Base-by-base conservation (phyloP, 1,140 invertebrate species). In the Papilio aristodemus region DNA sequence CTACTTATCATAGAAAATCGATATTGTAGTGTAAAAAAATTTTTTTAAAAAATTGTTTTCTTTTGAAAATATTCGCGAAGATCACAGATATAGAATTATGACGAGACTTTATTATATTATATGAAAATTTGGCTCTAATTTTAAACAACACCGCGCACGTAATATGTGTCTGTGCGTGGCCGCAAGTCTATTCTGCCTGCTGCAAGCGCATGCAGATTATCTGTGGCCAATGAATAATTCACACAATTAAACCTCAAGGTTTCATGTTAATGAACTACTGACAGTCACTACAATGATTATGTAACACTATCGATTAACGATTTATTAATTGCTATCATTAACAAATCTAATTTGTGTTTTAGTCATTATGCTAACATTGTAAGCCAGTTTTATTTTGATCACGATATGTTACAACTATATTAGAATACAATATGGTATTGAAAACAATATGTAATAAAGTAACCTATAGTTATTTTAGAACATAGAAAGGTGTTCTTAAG, bases 191-290 rank as follows among this genome's bases (percentile, higher is more conserved):
- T 54, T 54, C 46, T 54, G 46, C 22, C 10, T 39, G 10, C 19
- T 54, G 46, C 10, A 19, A 19, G 19, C 19, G 46, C 46, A 54
- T 22, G 19, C 46, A 25, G 19, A 54, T 54, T 54, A 54, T 54
- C 46, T 54, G 46, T 54, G 46, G 46, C 46, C 46, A 54, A 54
- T 54, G 46, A 54, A 54, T 54, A 25, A 54, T 54, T 22, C 46
- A 54, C 46, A 54, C 19, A 54, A 54, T 54, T 54, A 54, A 54
- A 54, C 22, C 46, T 25, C 46, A 54, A 54, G 46, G 46, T 22
- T 54, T 22, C 46, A 54, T 54, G 46, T 22, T 54, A 54, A 54
- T 54, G 46, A 54, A 54, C 46, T 22, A 54, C 19, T 22, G 46
- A 22, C 10, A 11, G 46, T 54, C 46, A 46, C 1, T 14, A 25